phyloP scores from a whole-genome alignment of 2,797 vertebrate genomes.

The Premnoplex brunnescens region DNA sequence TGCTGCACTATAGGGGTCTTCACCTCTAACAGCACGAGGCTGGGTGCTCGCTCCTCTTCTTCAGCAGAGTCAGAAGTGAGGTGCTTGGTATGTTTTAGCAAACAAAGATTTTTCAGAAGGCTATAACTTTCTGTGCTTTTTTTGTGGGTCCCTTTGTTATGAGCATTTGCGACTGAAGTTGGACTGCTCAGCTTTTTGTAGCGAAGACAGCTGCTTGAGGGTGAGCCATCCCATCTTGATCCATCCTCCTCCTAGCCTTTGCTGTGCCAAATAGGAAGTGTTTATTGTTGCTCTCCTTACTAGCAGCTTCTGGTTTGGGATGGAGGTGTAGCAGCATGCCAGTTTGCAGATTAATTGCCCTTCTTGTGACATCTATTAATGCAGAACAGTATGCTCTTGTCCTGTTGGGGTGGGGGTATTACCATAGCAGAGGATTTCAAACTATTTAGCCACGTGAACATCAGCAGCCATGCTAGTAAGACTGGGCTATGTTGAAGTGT shows the following conservation, averaged over 20 bases:
- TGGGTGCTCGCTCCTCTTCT: not conserved
- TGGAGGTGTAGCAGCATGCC: not conserved
- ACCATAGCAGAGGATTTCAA: not conserved
- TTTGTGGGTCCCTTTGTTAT: not conserved
- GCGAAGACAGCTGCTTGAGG: not conserved
- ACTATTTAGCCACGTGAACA: not conserved
- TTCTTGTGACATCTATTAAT: not conserved
- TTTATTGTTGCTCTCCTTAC: not conserved
- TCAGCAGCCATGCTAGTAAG: not conserved
- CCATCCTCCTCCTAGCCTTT: not conserved
- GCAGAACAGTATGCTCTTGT: not conserved
- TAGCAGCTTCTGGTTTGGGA: not conserved
- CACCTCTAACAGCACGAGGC: fast-evolving
- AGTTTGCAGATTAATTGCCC: not conserved
- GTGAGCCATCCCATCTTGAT: not conserved
- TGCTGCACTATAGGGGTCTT: not conserved
- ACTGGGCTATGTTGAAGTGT: not conserved
- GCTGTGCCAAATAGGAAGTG: not conserved
- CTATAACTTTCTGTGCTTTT: not conserved
- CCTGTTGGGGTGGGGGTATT: not conserved
- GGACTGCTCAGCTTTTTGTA: not conserved
- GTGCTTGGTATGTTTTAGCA: not conserved
- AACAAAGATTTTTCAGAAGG: not conserved
- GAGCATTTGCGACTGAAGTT: not conserved
- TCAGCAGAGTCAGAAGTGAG: not conserved